Evolutionary conservation across 2,113 vertebrate genomes (phyloP).

Genomic region (Alexandromys fortis): DNA sequence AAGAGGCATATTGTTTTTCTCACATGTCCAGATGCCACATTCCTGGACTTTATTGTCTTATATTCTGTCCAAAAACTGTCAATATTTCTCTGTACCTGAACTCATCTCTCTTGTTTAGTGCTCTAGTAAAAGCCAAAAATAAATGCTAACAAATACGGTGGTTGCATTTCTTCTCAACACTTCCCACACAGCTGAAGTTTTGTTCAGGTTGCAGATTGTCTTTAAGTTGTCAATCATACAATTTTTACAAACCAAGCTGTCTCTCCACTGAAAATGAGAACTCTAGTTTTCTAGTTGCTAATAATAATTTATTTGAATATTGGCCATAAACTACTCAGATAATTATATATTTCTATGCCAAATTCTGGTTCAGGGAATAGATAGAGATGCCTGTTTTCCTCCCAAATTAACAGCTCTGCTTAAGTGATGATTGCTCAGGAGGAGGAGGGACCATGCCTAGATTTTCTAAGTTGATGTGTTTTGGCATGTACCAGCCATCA

Average conservation of each 20-base stretch:
- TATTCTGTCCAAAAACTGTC: slow-evolving; percentile 43
- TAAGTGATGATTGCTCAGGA: not conserved
- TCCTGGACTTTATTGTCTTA: not conserved
- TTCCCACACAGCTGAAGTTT: slow-evolving; percentile 12
- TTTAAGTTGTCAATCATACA: not conserved
- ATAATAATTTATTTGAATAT: slow-evolving; percentile 2
- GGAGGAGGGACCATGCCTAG: rapidly evolving
- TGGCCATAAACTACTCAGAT: not conserved
- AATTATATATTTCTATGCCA: not conserved
- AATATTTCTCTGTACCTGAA: not conserved
- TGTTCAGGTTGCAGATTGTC: not conserved
- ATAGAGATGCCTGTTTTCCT: not conserved
- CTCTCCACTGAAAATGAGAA: not conserved
- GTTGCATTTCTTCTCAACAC: not conserved
- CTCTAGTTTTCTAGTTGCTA: slow-evolving; percentile 19
- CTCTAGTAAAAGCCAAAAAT: slow-evolving; percentile 46
- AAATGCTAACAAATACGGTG: not conserved
- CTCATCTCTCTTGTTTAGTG: slow-evolving; percentile 28
- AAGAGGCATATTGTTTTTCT: not conserved
- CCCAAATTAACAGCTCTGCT: not conserved
- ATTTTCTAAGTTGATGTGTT: not conserved
- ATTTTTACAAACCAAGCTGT: not conserved
- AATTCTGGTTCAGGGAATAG: not conserved
- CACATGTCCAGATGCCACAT: not conserved
- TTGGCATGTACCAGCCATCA: not conserved